Evolutionary conservation across 2,888 invertebrate genomes (phyloP), one percentile per base, ranked within the genome.

Genomic region (Auanema sp.): DNA sequence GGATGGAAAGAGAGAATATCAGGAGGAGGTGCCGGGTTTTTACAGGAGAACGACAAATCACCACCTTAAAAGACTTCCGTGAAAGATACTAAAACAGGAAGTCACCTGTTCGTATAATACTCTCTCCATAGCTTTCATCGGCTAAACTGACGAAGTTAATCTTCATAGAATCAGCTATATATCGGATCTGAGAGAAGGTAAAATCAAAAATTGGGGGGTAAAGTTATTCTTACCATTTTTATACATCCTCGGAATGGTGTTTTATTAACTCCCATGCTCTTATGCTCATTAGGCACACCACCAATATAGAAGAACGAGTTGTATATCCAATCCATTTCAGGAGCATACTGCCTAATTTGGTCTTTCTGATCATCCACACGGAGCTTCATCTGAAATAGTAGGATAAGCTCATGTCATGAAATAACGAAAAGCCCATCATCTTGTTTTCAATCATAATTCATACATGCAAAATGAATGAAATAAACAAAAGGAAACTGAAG

Each of bases 81-180:
- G 8, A 55, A 6, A 11, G 41, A 33, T n/a, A 14, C 2, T 6
- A 25, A 3, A 55, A 10, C 4, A 33, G 3, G 3, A 16, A 8
- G 12, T 55, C 8, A 64, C 64, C 68, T 1, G 73, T 71, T 55
- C 71, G 67, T 24, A 75, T 71, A 3, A 73, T 67, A 54, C 71
- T 72, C 62, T 79, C 71, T 12, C 80, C 81, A 62, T 75, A 82
- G 41, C 82, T 80, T 58, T 83, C 76, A 69, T 81, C 81, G 2
- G 82, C 80, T 21, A 82, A 56, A 33, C 76, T 77, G 44, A 82
- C 80, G 16, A 82, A 72, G 52, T 79, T 69, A 12, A 83, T 60
- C n/a, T 68, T 59, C 8, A 77, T 72, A 1, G 77, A 77, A 57
- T 81, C 79, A 5, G 78, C 69, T 53, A 74, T 74, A 65, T 80